Evolutionary conservation across 2,888 invertebrate species (phyloP).

Genomic region (Ditula angustiorana): DNA sequence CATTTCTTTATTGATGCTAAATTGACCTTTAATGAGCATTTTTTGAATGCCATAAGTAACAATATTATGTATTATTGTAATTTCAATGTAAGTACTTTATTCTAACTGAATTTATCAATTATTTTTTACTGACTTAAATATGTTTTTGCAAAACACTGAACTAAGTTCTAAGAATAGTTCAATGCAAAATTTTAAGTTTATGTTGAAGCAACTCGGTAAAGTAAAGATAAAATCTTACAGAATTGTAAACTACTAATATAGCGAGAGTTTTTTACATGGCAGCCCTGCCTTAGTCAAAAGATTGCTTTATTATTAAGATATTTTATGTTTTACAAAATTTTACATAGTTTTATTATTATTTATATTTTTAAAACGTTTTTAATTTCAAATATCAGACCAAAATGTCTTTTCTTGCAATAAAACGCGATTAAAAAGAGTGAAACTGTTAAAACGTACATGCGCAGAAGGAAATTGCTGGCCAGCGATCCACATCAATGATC

Average conservation of each 20-base stretch:
- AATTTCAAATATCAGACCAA: not conserved
- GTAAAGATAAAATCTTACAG: not conserved
- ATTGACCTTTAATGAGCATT: too few relatives aligned
- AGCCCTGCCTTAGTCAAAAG: not conserved
- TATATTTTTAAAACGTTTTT: not conserved
- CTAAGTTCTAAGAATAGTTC: too few relatives aligned
- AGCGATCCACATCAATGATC: constrained; percentile 82
- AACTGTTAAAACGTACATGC: constrained; percentile 69
- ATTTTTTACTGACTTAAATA: too few relatives aligned
- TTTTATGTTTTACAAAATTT: too few relatives aligned
- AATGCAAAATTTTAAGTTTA: too few relatives aligned
- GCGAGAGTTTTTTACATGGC: not conserved
- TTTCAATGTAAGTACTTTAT: too few relatives aligned
- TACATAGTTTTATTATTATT: not conserved
- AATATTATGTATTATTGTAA: too few relatives aligned
- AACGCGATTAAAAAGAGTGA: constrained; percentile 52
- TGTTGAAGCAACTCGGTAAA: too few relatives aligned
- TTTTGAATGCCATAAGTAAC: too few relatives aligned
- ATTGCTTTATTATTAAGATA: not conserved
- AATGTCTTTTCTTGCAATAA: not conserved
- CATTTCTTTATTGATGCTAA: too few relatives aligned
- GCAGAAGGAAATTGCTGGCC: constrained; percentile 76
- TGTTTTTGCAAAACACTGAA: too few relatives aligned
- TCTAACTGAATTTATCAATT: too few relatives aligned
- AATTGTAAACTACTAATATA: constrained; percentile 12